A percentile compares a stretch with the other conserved stretches of the same genome.
Conservation (phyloP, 1,140 invertebrate species). For the Gonioctena quinquepunctata region DNA sequence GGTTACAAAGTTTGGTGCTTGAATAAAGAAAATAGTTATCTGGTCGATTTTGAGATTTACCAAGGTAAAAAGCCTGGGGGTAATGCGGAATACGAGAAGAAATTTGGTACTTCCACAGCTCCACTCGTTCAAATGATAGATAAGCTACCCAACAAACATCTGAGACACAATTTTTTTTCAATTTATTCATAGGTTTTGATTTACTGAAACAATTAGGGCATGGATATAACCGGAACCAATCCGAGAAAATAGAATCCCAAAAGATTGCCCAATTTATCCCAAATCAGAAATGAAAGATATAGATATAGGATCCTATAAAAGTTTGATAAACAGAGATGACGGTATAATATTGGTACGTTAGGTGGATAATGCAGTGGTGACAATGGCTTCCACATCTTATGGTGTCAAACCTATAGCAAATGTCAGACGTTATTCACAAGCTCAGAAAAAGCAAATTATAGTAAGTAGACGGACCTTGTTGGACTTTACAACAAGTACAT, state of each 20-base stretch:
- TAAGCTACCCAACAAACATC: background rate
- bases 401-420: background rate
- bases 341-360: background rate
- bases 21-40: too few relatives aligned
- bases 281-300: background rate
- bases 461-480: background rate
- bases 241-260: background rate
- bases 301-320: background rate
- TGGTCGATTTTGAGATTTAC: background rate
- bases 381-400: background rate
- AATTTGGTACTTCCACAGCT: background rate
- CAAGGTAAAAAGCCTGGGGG: background rate
- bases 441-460: background rate
- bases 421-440: background rate
- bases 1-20: background rate
- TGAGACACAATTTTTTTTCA: background rate
- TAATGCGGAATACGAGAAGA: background rate
- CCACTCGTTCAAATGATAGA: background rate
- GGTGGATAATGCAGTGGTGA: background rate
- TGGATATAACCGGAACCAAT: background rate
- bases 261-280: background rate
- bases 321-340: background rate
- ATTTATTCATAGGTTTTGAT: background rate
- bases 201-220: background rate
- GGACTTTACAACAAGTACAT: slow-evolving; percentile 11